Evolutionary conservation across 92 coral and sea anemone species (phyloP).

Genomic region (Zoanthus gigantus): DNA sequence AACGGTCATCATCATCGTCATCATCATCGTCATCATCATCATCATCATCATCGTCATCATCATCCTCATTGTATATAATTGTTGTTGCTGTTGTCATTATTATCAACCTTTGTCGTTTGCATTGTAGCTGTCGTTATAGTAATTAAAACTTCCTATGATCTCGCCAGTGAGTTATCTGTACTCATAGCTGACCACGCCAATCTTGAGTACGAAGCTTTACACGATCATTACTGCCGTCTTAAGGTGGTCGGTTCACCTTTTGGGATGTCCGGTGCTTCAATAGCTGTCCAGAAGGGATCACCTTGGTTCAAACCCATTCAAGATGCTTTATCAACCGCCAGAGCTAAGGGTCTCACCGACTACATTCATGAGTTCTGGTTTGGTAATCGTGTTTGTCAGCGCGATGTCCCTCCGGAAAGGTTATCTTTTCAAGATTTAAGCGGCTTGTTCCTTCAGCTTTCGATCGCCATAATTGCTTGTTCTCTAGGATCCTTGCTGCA

Average conservation of each 20-base stretch:
- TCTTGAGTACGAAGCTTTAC: constrained; percentile 78
- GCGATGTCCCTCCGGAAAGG: constrained; percentile 78
- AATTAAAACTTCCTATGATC: not conserved
- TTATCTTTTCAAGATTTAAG: constrained; percentile 79
- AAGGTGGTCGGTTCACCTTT: constrained; percentile 87
- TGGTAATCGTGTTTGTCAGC: constrained; percentile 65
- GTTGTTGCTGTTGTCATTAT: too few species aligned
- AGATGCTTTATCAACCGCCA: constrained; percentile 67
- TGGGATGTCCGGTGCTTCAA: constrained; percentile 90
- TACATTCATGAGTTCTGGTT: constrained; percentile 86
- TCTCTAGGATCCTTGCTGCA: constrained; percentile 65
- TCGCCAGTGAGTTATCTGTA: constrained; percentile 75
- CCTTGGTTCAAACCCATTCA: constrained; percentile 72
- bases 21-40: too few species aligned
- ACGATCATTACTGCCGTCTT: constrained; percentile 74
- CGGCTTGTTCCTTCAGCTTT: constrained; percentile 82
- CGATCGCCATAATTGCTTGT: constrained; percentile 83
- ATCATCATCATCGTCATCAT: too few species aligned
- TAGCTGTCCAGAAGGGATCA: constrained; percentile 75
- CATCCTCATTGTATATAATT: too few species aligned
- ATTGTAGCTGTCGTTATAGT: not conserved
- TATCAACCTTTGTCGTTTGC: not conserved
- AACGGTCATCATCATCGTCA: too few species aligned
- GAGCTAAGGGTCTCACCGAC: constrained; percentile 84
- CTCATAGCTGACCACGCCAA: constrained; percentile 82